A percentile compares a stretch with the other conserved stretches of the same genome.
Conservation (phyloP, 2,797 vertebrate genomes). For the Loriculus beryllinus region DNA sequence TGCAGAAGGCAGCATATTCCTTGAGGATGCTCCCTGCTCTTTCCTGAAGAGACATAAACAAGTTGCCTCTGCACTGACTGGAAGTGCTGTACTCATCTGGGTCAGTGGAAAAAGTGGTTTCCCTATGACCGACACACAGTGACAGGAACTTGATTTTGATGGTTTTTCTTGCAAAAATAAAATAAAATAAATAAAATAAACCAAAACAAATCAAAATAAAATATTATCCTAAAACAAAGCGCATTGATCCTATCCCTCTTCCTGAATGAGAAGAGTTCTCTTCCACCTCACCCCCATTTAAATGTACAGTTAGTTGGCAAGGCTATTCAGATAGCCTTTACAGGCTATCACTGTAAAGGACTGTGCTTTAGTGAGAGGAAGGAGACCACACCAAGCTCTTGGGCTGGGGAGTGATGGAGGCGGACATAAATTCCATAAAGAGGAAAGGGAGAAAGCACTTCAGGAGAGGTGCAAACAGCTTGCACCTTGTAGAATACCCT, state of each 20-base stretch:
- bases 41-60: neutral
- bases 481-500: neutral
- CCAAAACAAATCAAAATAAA: neutral
- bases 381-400: neutral
- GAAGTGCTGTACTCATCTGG: rapidly evolving
- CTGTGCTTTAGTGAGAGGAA: neutral
- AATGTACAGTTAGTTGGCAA: neutral
- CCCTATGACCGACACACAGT: neutral
- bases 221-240: neutral
- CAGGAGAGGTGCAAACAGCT: neutral
- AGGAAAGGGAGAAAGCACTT: neutral
- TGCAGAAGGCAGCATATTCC: neutral
- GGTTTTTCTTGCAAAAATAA: neutral
- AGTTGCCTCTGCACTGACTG: neutral
- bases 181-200: neutral
- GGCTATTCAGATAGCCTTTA: neutral
- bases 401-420: neutral
- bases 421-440: neutral
- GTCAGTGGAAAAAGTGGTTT: neutral
- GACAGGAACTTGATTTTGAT: neutral
- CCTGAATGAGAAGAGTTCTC: neutral
- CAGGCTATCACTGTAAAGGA: neutral
- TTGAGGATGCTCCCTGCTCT: neutral
- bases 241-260: rapidly evolving
- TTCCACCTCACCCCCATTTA: neutral